Evolutionary conservation across 1,140 invertebrate species (phyloP).

Genomic region (Solenopsis fugax): DNA sequence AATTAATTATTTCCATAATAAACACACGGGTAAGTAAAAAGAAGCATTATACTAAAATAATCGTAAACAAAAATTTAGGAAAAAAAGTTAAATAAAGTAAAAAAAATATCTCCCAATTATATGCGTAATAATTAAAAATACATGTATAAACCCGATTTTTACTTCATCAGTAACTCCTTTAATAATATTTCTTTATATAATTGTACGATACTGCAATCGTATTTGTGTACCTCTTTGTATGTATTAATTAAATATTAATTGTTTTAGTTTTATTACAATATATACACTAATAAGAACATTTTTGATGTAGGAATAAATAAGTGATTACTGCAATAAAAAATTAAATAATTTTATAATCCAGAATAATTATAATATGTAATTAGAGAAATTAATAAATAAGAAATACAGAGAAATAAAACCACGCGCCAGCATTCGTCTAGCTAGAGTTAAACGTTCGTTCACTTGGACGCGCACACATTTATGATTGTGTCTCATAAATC

Average conservation of each 20-base stretch:
- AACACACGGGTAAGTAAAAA: background rate
- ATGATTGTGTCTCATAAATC: slow-evolving; percentile 31
- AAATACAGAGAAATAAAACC: slow-evolving; percentile 1
- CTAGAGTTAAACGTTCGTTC: background rate
- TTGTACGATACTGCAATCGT: background rate
- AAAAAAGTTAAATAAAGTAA: background rate
- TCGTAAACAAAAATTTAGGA: background rate
- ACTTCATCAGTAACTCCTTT: background rate
- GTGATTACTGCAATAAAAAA: background rate
- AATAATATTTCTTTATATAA: background rate
- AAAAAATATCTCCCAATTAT: background rate
- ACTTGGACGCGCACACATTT: background rate
- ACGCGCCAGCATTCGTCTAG: background rate
- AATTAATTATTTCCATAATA: slow-evolving; percentile 49
- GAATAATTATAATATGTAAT: background rate
- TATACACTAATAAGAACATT: background rate
- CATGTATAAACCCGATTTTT: background rate
- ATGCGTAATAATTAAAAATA: background rate
- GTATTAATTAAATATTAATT: background rate
- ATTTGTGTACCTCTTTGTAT: background rate
- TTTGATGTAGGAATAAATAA: background rate
- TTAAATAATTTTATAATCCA: background rate
- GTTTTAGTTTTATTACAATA: background rate
- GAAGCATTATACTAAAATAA: background rate
- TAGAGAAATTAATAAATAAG: background rate